Evolutionary conservation across 2,113 vertebrate genomes (phyloP), one percentile per base, ranked within the genome.

Genomic region (Notarius quadriscutis): DNA sequence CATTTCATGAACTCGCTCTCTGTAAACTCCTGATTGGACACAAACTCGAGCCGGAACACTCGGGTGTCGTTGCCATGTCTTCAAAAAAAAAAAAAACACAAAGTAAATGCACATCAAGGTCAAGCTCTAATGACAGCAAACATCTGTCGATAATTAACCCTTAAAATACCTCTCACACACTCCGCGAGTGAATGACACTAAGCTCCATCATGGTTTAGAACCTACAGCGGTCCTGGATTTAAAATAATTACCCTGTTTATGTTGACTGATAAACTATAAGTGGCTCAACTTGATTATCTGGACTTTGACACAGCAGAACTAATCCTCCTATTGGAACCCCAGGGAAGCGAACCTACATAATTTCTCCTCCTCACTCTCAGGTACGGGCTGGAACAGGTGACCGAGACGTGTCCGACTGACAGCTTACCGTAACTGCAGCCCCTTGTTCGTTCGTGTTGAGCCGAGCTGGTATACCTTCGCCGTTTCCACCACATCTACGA

Each of bases 1-100:
- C 98, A 99, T 92, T 99, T 99, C 97, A 99, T 99, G 91, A 99
- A 99, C 93, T 99, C 98, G 2, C 94, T 99, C 92, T 99, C 98
- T 85, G 97, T 97, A 87, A 99, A 99, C 89, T 99, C 98, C 89
- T 99, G 98, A 95, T 99, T 99, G 17, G 98, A 99, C 90, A 99
- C 98, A 91, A 99, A 99, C 91, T 99, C 98, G 15, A 99, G 95
- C 87, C 98, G 95, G 92, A 99, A 99, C 1, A 99, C 98, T 65
- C 98, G 96, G 0, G 97, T 97, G 94, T 99, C 98, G 25, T 90
- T 97, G 57, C 98, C 98, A 15, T 99, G 98, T 91, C 98, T 99
- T 93, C 34, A 84, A 92, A 77, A 1, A 84, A 22, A 5, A 79
- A 7, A 85, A 3, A 71, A 1, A 83, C 5, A 60, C 14, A 1